Base-by-base conservation (phyloP, 2,888 invertebrate species). In the Zonitis immaculata region DNA sequence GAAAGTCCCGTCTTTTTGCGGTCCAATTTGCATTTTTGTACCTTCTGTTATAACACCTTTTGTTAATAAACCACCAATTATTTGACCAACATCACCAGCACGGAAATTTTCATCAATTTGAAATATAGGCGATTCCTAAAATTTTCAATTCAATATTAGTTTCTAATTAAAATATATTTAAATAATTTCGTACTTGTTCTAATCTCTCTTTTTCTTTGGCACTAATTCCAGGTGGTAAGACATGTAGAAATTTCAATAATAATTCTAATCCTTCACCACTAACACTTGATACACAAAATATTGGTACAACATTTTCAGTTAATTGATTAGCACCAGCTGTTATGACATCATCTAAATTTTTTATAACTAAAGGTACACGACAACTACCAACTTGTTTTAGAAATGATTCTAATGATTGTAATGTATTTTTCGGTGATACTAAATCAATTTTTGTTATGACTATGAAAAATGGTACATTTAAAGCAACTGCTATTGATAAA, bases 71-170 rank as follows among this genome's bases (percentile, higher is more conserved):
- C 95, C 95, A 1, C 93, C 94, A 0, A 94, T 84, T 22, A 95
- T 89, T 7, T 89, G 88, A 0, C 90, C 90, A 0, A 88, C 82
- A 61, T 89, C 90, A 0, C 88, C 88, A 12, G 92, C 90, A 69
- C 88, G 85, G 74, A 94, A 93, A 9, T 91, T 91, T 77, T 96
- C 96, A 72, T 98, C 97, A 42, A 98, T 89, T 80, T 96, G 92
- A 74, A 95, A 95, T 70, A 89, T 89, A 59, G 87, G 84, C 0
- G 83, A 78, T 63, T 89, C 87, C 84, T 86, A 69, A 51, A 68
- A 71, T 46, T 54, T 56, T 22, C 5, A 22, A 22, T 4, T 5
- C 5, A 22, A 22, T n/a, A 22, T 22, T 22, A 22, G 3, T 4
- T 22, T 22, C 5, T 22, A 5, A 16, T 26, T 18, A 5, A 25